Conservation (phyloP, 2,113 vertebrate genomes). For the Catharus minimus region DNA sequence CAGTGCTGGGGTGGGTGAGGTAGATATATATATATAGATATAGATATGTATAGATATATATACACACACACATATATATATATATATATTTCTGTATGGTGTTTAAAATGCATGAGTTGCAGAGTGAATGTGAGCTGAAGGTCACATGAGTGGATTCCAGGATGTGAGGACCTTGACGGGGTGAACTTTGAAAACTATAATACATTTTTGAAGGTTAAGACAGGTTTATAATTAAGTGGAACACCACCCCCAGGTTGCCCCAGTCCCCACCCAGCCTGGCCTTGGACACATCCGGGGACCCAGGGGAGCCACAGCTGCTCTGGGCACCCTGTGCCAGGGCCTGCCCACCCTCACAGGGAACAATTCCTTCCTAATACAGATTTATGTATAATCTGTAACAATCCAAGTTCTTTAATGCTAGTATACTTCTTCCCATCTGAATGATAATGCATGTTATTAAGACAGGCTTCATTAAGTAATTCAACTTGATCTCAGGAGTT, state of each 20-base stretch:
- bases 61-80: too few species aligned
- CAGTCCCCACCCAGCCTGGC: neutral
- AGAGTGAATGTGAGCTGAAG: neutral
- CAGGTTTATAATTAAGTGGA: neutral
- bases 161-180: neutral
- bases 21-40: too few species aligned
- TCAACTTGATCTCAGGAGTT: neutral
- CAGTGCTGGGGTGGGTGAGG: neutral
- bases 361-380: neutral
- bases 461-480: neutral
- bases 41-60: rapidly evolving
- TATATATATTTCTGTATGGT: rapidly evolving
- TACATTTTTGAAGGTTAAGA: neutral
- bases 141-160: neutral
- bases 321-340: neutral
- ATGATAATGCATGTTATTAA: neutral
- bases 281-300: neutral
- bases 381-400: neutral
- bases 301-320: neutral
- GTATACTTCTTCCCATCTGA: neutral
- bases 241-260: neutral
- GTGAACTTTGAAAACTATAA: neutral
- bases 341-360: neutral
- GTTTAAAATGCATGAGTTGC: neutral
- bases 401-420: neutral